Evolutionary conservation across 2,888 invertebrate species (phyloP), one percentile per base, ranked within the genome.

Genomic region (Phortica okadai): DNA sequence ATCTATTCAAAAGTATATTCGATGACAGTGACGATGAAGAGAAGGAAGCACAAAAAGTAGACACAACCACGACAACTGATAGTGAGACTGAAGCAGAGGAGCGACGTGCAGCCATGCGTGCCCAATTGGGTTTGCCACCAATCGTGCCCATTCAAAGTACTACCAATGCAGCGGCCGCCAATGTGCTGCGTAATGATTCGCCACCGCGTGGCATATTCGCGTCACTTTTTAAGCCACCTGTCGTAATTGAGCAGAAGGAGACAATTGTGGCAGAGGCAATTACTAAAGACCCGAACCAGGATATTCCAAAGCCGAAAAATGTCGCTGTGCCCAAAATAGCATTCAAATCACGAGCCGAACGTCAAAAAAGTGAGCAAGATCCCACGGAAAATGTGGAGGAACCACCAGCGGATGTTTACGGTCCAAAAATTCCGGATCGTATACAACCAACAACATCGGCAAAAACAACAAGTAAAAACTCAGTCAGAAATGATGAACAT

Each of bases 1-100:
- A 98, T 91, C 92, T 98, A 4, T 98, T 97, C 88, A 97, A 96
- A 91, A 95, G 97, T 0, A 97, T 98, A 85, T 98, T 98, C 89
- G 93, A 96, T 42, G 96, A 96, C 77, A 95, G 95, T 86, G 96
- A 95, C 83, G 93, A 93, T 14, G 95, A 95, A 73, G 92, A 92
- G 3, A 93, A 93, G 2, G 94, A 45, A 10, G 8, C 16, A 50
- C 45, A 44, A 16, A 7, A 1, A 2, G 10, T 3, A 50, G 69
- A 16, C 21, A 5, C 21, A 45, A 56, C 14, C 25, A 44, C 66
- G 54, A 21, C 54, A 85, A 78, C 70, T 82, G 85, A 41, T 78
- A 54, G 73, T 1, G 25, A 76, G 79, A n/a, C 84, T 85, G 7
- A 85, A 81, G 76, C 81, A 83, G 75, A 90, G 7, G 80, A 82